Percentiles rank a stretch among this genome's conserved stretches.
Evolutionary conservation across 2,113 vertebrate species (phyloP).

Genomic region (Pagrus major): DNA sequence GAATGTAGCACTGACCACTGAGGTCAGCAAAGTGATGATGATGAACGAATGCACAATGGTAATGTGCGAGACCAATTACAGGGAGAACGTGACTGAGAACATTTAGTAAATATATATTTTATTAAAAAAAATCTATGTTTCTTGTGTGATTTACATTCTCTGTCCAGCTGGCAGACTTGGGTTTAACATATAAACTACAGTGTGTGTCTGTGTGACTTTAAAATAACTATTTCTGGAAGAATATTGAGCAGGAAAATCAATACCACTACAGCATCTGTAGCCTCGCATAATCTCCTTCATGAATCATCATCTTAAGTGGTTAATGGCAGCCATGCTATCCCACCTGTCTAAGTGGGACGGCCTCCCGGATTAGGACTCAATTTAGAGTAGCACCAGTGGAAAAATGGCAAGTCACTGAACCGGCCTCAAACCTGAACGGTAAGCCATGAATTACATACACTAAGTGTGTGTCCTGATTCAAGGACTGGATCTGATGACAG

Average conservation of each 20-base stretch:
- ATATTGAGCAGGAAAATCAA: slow-evolving; percentile 48
- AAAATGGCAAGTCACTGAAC: slow-evolving; percentile 15
- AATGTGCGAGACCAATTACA: not conserved
- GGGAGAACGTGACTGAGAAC: not conserved
- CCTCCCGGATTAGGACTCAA: slow-evolving; percentile 24
- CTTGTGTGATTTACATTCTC: not conserved
- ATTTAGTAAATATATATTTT: not conserved
- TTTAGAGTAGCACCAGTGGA: slow-evolving; percentile 27
- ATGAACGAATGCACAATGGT: not conserved
- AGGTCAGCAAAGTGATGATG: slow-evolving; percentile 6
- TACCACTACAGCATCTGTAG: slow-evolving; percentile 43
- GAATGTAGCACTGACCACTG: not conserved
- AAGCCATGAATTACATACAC: slow-evolving; percentile 11
- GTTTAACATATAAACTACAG: not conserved
- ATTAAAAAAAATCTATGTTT: not conserved
- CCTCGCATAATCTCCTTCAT: slow-evolving; percentile 33
- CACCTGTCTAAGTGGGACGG: slow-evolving; percentile 16
- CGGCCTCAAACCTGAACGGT: slow-evolving; percentile 16
- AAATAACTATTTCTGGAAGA: slow-evolving; percentile 31
- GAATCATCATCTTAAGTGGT: slow-evolving; percentile 39
- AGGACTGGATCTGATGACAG: not conserved
- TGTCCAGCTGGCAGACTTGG: not conserved
- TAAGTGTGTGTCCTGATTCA: slow-evolving; percentile 11
- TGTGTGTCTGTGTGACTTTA: slow-evolving; percentile 25
- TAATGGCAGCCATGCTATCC: slow-evolving; percentile 34